Conservation (phyloP, 2,888 invertebrate genomes). For the Hypsopygia costalis region DNA sequence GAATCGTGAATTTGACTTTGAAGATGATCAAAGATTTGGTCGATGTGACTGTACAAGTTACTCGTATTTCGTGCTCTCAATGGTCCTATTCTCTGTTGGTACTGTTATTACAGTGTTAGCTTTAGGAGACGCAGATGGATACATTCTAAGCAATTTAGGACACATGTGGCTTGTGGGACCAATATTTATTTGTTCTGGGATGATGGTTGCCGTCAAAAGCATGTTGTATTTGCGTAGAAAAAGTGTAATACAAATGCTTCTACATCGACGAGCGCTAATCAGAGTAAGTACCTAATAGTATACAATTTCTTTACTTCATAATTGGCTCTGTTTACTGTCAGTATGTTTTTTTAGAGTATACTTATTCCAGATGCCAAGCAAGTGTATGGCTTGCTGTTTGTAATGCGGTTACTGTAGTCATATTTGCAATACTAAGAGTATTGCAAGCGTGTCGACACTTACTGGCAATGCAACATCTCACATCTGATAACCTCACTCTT, state of each 20-base stretch:
- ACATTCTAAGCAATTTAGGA: constrained; percentile 81
- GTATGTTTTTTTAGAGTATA: too few relatives aligned
- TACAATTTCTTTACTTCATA: neutral
- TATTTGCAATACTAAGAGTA: too few relatives aligned
- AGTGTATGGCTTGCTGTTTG: too few relatives aligned
- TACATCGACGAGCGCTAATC: constrained; percentile 82
- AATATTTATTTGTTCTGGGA: constrained; percentile 84
- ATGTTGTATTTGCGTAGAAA: constrained; percentile 83
- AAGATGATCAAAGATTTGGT: constrained; percentile 81
- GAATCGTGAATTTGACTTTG: constrained; percentile 80
- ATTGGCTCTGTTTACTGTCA: too few relatives aligned
- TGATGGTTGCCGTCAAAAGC: constrained; percentile 85
- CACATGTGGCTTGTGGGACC: constrained; percentile 86
- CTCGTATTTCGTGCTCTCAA: constrained; percentile 82
- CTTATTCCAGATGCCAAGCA: too few relatives aligned
- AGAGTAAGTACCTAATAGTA: constrained; percentile 62
- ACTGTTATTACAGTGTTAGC: constrained; percentile 83
- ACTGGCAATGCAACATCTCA: too few relatives aligned
- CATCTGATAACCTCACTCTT: too few relatives aligned
- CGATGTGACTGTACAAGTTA: constrained; percentile 85
- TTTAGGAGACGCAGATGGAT: constrained; percentile 81
- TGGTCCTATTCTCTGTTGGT: constrained; percentile 82
- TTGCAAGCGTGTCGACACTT: too few relatives aligned
- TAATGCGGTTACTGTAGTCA: too few relatives aligned
- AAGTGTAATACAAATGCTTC: constrained; percentile 83